These are phyloP conservation scores for Stigmatopora argus DNA, from an alignment of 2,113 vertebrate species.

Conservation along the genomic window DNA sequence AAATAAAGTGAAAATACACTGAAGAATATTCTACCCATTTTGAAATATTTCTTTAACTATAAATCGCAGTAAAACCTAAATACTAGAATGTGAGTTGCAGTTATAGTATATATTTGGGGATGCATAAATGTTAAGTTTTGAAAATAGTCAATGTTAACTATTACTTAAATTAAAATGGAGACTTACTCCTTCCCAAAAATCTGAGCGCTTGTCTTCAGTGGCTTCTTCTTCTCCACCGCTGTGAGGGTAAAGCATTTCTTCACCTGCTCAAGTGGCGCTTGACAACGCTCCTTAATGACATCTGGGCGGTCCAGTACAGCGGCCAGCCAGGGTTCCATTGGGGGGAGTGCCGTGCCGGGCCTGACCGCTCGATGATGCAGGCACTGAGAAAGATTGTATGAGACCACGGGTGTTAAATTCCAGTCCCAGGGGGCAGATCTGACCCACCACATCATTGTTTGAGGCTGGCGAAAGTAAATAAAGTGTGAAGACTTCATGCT, in stretches of 20 bases:
- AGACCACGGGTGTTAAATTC: not conserved
- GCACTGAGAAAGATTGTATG: conserved; percentile 71
- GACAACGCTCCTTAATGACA: conserved; percentile 72
- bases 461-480: too few species aligned
- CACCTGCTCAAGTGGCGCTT: conserved; percentile 74
- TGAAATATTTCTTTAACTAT: too few species aligned
- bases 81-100: too few species aligned
- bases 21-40: too few species aligned
- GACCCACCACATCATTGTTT: too few species aligned
- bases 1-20: too few species aligned
- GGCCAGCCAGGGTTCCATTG: conserved; percentile 77
- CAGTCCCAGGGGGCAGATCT: too few species aligned
- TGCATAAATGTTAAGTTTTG: too few species aligned
- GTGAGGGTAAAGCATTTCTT: conserved; percentile 83
- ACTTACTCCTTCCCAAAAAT: conserved; percentile 85
- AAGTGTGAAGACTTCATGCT: too few species aligned
- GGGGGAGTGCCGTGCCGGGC: conserved; percentile 76
- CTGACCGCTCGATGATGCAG: conserved; percentile 83
- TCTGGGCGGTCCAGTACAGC: conserved; percentile 74
- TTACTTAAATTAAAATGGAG: not conserved
- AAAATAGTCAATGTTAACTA: too few species aligned
- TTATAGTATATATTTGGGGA: too few species aligned
- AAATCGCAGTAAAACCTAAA: too few species aligned
- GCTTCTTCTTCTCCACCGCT: conserved; percentile 82
- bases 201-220: conserved; percentile 80